phyloP scores from a whole-genome alignment of 2,888 invertebrate species.

The Elegia similella region DNA sequence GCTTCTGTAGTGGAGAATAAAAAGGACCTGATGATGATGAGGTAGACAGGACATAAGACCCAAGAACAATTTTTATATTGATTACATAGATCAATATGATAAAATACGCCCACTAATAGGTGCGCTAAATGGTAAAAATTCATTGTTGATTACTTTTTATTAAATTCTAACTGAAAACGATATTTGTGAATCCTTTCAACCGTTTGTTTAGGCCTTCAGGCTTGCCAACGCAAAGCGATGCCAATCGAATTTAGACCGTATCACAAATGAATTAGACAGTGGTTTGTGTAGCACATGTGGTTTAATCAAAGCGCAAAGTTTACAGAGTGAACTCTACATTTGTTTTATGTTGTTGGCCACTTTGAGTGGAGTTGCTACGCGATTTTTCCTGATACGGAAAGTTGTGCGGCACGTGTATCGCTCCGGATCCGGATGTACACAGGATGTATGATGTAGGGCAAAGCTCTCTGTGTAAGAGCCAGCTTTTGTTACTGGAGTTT shows the following conservation, averaged over 20 bases:
- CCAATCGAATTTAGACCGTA: not conserved
- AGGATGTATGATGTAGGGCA: not conserved
- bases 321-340: conserved; percentile 22
- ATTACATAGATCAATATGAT: too few species aligned
- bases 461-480: not conserved
- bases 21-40: too few species aligned
- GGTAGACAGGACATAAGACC: too few species aligned
- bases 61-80: too few species aligned
- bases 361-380: conserved; percentile 23
- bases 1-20: too few species aligned
- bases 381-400: conserved; percentile 21
- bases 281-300: conserved; percentile 17
- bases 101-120: too few species aligned
- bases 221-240: not conserved
- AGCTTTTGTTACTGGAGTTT: not conserved
- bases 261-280: not conserved
- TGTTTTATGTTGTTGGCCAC: conserved; percentile 26
- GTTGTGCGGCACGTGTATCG: conserved; percentile 5
- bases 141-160: conserved; percentile 27
- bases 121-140: too few species aligned
- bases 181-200: conserved; percentile 38
- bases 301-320: conserved; percentile 36
- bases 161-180: conserved; percentile 30
- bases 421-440: not conserved
- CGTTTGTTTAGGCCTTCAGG: conserved; percentile 23